Percentiles rank a stretch among this genome's conserved stretches.
Conservation (phyloP, 1,140 invertebrate genomes). For the Habropoda laboriosa region DNA sequence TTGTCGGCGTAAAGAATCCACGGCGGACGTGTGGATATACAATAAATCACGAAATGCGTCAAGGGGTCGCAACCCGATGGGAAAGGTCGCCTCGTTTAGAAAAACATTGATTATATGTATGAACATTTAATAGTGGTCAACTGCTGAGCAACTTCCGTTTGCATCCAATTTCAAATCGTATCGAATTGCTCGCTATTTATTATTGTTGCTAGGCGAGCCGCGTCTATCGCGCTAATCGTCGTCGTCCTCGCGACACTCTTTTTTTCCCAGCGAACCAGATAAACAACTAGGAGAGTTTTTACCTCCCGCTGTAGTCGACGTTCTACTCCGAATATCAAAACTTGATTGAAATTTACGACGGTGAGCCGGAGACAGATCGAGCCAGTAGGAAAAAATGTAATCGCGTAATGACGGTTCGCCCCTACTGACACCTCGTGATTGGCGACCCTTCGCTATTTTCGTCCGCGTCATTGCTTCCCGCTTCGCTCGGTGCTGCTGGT, state of each 20-base stretch:
- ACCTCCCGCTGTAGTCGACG: neutral
- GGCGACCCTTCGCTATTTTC: constrained; percentile 62
- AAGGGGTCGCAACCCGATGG: constrained; percentile 71
- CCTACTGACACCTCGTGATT: constrained; percentile 63
- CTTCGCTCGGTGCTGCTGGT: neutral
- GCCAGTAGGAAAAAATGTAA: constrained; percentile 69
- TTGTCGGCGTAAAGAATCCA: constrained; percentile 35
- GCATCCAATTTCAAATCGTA: constrained; percentile 43
- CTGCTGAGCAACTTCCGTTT: constrained; percentile 76
- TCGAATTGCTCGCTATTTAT: constrained; percentile 68
- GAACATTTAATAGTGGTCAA: constrained; percentile 42
- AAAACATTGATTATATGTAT: constrained; percentile 70
- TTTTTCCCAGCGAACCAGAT: neutral
- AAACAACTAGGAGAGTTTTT: constrained; percentile 32
- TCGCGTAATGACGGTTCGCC: constrained; percentile 74
- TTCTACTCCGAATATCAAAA: constrained; percentile 64
- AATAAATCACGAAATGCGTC: constrained; percentile 75
- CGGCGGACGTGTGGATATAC: constrained; percentile 54
- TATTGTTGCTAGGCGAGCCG: no score
- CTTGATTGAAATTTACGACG: constrained; percentile 67
- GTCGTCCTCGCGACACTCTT: constrained; percentile 43
- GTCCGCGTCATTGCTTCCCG: constrained; percentile 44
- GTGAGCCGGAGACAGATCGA: constrained; percentile 59
- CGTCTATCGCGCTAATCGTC: constrained; percentile 21
- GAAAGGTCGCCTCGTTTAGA: constrained; percentile 63